Percentiles rank a stretch among this genome's conserved stretches.
Evolutionary conservation across 2,113 vertebrate genomes (phyloP).

Genomic region (Dicrurus megarhynchus): DNA sequence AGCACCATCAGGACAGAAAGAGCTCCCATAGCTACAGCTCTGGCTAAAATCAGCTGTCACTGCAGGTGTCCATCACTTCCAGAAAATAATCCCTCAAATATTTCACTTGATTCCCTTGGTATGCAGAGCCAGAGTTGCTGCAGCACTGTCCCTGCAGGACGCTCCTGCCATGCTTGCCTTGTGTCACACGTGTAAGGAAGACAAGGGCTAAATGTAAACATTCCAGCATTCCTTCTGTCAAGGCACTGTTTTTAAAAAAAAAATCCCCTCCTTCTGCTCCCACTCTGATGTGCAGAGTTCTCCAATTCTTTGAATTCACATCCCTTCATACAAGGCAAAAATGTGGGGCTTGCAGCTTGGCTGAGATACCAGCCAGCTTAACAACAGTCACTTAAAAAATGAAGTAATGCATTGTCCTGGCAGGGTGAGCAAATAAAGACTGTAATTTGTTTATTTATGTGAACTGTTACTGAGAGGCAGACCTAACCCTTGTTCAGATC

Average conservation of each 20-base stretch:
- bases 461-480: background rate
- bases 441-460: background rate
- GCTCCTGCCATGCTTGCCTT: background rate
- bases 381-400: rapidly evolving
- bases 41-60: background rate
- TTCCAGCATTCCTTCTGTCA: background rate
- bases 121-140: background rate
- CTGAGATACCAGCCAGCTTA: background rate
- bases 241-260: background rate
- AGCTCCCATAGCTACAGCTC: background rate
- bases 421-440: background rate
- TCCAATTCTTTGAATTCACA: background rate
- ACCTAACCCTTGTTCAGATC: background rate
- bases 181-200: rapidly evolving
- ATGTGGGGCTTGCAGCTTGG: rapidly evolving
- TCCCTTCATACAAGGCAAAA: background rate
- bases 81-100: background rate
- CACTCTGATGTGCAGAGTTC: background rate
- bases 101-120: background rate
- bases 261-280: background rate
- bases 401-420: rapidly evolving
- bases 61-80: background rate
- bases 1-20: background rate
- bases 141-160: background rate
- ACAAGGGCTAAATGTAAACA: background rate